Conservation (phyloP, 2,797 vertebrate species). For the Neoniphon sammara region DNA sequence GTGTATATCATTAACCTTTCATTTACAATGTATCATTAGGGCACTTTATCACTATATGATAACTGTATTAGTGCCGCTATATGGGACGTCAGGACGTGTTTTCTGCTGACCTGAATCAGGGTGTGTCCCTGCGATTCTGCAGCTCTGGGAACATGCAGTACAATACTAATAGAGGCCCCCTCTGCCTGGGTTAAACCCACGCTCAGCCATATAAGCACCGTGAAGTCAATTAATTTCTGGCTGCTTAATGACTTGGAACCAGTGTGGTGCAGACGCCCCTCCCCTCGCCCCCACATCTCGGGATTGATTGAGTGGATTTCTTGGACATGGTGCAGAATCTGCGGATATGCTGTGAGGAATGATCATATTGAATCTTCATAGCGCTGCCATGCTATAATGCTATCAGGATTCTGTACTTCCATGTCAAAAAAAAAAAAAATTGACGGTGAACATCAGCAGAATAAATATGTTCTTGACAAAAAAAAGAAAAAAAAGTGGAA, state of each 20-base stretch:
- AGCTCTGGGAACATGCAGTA: conserved; percentile 65
- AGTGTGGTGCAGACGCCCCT: conserved; percentile 71
- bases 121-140: conserved; percentile 53
- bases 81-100: conserved; percentile 52
- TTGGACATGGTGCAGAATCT: conserved; percentile 74
- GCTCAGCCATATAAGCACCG: conserved; percentile 77
- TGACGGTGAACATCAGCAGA: conserved; percentile 9
- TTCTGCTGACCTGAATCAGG: conserved; percentile 67
- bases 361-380: conserved; percentile 69
- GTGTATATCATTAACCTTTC: conserved; percentile 65
- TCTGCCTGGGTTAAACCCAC: conserved; percentile 75
- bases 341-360: conserved; percentile 64
- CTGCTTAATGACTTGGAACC: conserved; percentile 84
- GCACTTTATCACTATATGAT: conserved; percentile 62
- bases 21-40: conserved; percentile 63
- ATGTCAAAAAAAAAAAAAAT: conserved; percentile 12
- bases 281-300: conserved; percentile 67
- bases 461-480: conserved; percentile 57
- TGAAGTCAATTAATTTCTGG: conserved; percentile 84
- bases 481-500: conserved; percentile 13
- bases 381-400: conserved; percentile 56
- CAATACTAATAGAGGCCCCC: conserved; percentile 75
- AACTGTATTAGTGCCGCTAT: conserved; percentile 61
- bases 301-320: conserved; percentile 80
- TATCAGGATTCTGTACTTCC: conserved; percentile 49